phyloP scores from a whole-genome alignment of 2,888 invertebrate species.

The Apotomis capreana region DNA sequence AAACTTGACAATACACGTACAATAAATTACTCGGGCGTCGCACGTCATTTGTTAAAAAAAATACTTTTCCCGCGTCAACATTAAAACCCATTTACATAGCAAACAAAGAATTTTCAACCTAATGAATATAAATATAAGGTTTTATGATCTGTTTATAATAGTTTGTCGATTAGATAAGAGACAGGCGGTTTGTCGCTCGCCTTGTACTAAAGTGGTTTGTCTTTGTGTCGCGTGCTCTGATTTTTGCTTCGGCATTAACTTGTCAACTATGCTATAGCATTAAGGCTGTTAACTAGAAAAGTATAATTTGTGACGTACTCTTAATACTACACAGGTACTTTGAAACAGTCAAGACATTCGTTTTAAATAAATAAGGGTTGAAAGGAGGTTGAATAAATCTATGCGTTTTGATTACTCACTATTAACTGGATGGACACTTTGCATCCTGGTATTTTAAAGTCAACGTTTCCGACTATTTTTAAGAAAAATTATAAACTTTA shows the following conservation, averaged over 20 bases:
- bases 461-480: too few species aligned
- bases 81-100: background rate
- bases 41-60: slow-evolving; percentile 26
- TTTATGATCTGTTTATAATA: background rate
- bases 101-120: slow-evolving; percentile 20
- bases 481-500: too few species aligned
- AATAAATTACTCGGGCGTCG: slow-evolving; percentile 18
- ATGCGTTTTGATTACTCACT: too few species aligned
- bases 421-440: too few species aligned
- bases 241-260: slow-evolving; percentile 37
- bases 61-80: slow-evolving; percentile 15
- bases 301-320: background rate
- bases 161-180: slow-evolving; percentile 52
- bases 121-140: background rate
- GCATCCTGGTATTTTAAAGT: too few species aligned
- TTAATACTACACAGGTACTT: too few species aligned
- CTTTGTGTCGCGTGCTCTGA: slow-evolving; percentile 42
- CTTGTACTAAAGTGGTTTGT: slow-evolving; percentile 61
- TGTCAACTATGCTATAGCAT: slow-evolving; percentile 7
- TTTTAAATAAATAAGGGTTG: too few species aligned
- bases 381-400: too few species aligned
- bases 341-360: too few species aligned
- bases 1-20: background rate
- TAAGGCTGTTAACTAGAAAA: background rate
- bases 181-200: slow-evolving; percentile 55